A percentile compares a stretch with the other conserved stretches of the same genome.
These are phyloP conservation scores for Trichosurus vulpecula DNA, from an alignment of 2,797 vertebrate genomes.

Conservation along the genomic window DNA sequence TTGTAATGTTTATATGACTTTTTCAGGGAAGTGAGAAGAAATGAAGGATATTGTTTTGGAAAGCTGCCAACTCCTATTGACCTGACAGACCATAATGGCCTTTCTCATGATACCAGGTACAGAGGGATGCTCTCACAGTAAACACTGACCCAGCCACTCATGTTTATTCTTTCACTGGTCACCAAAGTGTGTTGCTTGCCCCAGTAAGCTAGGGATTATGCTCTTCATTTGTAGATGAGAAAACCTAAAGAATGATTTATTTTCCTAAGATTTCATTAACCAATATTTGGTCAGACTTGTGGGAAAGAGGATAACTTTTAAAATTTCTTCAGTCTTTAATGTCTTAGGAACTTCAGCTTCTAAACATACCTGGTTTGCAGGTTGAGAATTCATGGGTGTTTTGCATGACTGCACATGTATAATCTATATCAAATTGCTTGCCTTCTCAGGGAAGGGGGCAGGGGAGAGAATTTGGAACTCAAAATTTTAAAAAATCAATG, in stretches of 20 bases:
- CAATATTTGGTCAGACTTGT: not conserved
- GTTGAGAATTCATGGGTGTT: not conserved
- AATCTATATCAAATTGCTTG: not conserved
- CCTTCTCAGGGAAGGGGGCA: not conserved
- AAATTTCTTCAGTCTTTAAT: conserved; percentile 1
- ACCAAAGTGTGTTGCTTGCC: not conserved
- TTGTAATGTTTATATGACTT: conserved; percentile 47
- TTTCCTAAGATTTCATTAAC: conserved; percentile 13
- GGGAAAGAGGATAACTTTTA: not conserved
- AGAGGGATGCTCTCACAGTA: conserved; percentile 13
- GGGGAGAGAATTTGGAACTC: not conserved
- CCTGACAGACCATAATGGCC: conserved; percentile 24
- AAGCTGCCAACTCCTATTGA: conserved; percentile 55
- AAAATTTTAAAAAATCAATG: not conserved
- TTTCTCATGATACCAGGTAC: conserved; percentile 40
- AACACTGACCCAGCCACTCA: not conserved
- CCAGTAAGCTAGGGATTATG: not conserved
- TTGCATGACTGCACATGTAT: not conserved
- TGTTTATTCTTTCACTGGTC: conserved; percentile 12
- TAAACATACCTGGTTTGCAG: not conserved
- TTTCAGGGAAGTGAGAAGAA: conserved; percentile 35
- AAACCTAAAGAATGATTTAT: conserved; percentile 7
- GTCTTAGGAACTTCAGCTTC: conserved; percentile 8
- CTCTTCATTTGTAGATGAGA: conserved; percentile 11
- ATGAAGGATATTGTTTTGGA: conserved; percentile 64